These are phyloP conservation scores for Cynocephalus volans DNA, from an alignment of 2,113 vertebrate species.

Conservation along the genomic window DNA sequence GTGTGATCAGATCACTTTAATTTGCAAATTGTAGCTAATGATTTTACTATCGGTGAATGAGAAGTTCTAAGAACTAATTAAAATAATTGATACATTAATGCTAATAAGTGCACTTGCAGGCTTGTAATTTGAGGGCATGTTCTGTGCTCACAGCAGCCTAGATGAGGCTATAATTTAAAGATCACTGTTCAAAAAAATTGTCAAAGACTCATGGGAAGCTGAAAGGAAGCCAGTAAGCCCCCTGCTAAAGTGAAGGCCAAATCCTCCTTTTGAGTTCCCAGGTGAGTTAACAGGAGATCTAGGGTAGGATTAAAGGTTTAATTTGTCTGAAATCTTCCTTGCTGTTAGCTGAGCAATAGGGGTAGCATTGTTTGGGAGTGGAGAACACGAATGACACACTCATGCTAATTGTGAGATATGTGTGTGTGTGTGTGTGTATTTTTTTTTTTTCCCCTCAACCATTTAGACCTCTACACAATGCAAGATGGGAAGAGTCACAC, in stretches of 20 bases:
- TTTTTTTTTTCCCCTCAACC: neutral
- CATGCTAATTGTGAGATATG: neutral
- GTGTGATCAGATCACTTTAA: conserved; percentile 66
- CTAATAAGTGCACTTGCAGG: conserved; percentile 73
- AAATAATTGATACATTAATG: conserved; percentile 82
- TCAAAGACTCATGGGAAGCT: conserved; percentile 32
- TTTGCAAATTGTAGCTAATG: conserved; percentile 78
- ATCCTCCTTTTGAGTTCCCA: neutral
- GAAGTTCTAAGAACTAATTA: conserved; percentile 81
- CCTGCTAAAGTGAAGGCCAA: conserved; percentile 38
- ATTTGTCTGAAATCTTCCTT: neutral
- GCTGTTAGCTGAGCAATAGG: neutral
- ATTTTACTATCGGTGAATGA: conserved; percentile 71
- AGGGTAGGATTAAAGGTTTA: neutral
- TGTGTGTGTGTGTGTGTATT: too few relatives aligned
- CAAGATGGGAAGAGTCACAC: neutral
- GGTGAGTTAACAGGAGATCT: neutral
- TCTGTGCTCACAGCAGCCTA: conserved; percentile 47
- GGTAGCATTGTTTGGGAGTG: neutral
- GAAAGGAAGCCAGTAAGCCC: neutral
- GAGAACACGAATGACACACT: neutral
- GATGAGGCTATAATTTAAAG: conserved; percentile 75
- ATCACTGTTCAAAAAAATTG: conserved; percentile 62
- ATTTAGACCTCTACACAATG: neutral
- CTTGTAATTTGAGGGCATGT: conserved; percentile 77